phyloP scores from a whole-genome alignment of 2,113 vertebrate genomes.

The Apeltes quadracus region DNA sequence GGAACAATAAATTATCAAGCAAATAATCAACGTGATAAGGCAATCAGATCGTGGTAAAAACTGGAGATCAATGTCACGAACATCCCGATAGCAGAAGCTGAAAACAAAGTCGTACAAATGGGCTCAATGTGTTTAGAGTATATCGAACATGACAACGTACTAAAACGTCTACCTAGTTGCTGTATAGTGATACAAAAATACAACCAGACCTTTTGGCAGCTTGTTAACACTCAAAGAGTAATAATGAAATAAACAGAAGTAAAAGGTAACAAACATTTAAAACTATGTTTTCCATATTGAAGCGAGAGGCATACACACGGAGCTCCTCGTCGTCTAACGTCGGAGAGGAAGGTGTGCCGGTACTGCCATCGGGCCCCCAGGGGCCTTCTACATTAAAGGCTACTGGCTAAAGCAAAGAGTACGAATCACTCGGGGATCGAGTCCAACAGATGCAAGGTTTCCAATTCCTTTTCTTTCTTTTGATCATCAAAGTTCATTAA shows the following conservation, averaged over 20 bases:
- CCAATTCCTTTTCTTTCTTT: conserved; percentile 1
- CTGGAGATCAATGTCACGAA: conserved; percentile 20
- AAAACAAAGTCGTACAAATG: conserved; percentile 34
- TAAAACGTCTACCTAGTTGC: conserved; percentile 39
- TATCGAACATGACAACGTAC: conserved; percentile 31
- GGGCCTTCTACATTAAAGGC: conserved; percentile 47
- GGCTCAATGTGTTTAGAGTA: conserved; percentile 29
- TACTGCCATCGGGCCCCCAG: conserved; percentile 36
- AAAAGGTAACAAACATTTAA: conserved; percentile 14
- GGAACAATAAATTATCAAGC: not conserved
- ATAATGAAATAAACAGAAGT: not conserved
- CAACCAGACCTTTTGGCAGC: conserved; percentile 32
- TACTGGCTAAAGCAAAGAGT: conserved; percentile 51
- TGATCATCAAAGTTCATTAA: conserved; percentile 37
- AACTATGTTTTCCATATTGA: not conserved
- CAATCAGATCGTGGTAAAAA: conserved; percentile 21
- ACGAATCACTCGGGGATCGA: conserved; percentile 39
- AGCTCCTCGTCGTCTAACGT: conserved; percentile 34
- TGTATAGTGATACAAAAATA: conserved; percentile 59
- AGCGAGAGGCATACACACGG: conserved; percentile 30
- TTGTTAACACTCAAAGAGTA: conserved; percentile 19
- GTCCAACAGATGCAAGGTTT: conserved; percentile 30
- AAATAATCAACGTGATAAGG: conserved; percentile 24
- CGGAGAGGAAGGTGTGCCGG: conserved; percentile 30
- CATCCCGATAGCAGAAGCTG: conserved; percentile 24